Evolutionary conservation across 2,888 invertebrate species (phyloP), one percentile per base, ranked within the genome.

Genomic region (Lycophotia porphyrea): DNA sequence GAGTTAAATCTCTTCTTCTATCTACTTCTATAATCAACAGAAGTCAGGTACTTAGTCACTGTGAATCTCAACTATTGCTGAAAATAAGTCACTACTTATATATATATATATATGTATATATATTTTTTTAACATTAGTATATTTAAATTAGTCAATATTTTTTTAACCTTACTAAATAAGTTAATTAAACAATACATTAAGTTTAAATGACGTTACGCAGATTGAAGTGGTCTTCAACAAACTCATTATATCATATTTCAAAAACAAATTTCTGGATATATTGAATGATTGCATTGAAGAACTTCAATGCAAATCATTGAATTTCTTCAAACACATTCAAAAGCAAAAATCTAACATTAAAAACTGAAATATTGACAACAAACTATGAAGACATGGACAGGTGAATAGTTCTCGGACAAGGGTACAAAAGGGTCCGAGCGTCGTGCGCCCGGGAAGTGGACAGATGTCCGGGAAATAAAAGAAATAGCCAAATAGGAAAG

Each of bases 311-410:
- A n/a, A n/a, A n/a, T n/a, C 36, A n/a, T n/a, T n/a, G 61, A 24
- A 61, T n/a, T 36, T 36, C 5, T 34, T 42, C 42, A 67, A 27
- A 31, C 24, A 15, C 18, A 49, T 47, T 55, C 27, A n/a, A 49
- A 61, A 72, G 77, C 61, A 85, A 84, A 86, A 84, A 90, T 52
- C 64, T 66, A 91, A 90, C 91, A 91, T 92, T 91, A 84, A 89
- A 76, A 79, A 81, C 58, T 86, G 85, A 80, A 80, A 88, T 89
- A 93, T 89, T 90, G 89, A 92, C 90, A 91, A 90, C 88, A 92
- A 92, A 93, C 90, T 92, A 94, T 94, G 90, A 94, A 94, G 93
- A 93, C 88, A 94, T 94, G 94, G 94, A 93, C 94, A 94, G 92
- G 92, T 92, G 93, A 76, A 95, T 93, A 93, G 93, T 91, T 88